Evolutionary conservation across 2,797 vertebrate genomes (phyloP).

Genomic region (Sebastes glaucus): DNA sequence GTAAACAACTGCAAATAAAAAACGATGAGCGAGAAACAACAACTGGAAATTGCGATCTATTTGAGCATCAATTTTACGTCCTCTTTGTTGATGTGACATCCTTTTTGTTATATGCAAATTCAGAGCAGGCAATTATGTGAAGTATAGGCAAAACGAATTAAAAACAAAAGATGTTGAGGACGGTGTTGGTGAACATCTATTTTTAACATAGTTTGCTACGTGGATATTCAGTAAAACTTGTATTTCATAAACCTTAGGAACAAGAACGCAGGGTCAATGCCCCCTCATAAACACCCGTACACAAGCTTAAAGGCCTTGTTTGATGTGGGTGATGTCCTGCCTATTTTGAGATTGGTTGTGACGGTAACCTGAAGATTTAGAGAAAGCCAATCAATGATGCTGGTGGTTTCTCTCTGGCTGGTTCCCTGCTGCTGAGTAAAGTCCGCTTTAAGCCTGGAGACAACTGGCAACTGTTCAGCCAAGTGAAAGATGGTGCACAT

Average conservation of each 20-base stretch:
- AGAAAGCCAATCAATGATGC: not conserved
- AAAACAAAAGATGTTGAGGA: not conserved
- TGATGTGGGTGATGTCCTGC: not conserved
- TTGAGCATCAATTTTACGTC: not conserved
- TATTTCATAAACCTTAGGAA: not conserved
- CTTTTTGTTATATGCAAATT: slow-evolving; percentile 8
- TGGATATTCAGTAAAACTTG: not conserved
- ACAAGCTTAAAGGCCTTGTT: not conserved
- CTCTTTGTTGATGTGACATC: not conserved
- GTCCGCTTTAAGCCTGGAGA: slow-evolving; percentile 36
- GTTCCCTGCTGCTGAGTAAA: slow-evolving; percentile 33
- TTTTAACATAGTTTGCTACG: not conserved
- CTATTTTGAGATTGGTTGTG: slow-evolving; percentile 4
- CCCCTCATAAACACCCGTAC: not conserved
- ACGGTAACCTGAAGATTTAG: slow-evolving; percentile 12
- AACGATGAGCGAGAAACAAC: not conserved
- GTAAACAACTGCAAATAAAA: slow-evolving; percentile 12
- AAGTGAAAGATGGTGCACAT: slow-evolving; percentile 26
- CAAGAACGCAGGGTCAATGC: not conserved
- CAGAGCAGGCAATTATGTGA: not conserved
- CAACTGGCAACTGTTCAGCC: slow-evolving; percentile 37
- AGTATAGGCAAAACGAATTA: not conserved
- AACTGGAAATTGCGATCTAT: slow-evolving; percentile 30
- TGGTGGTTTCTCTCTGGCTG: slow-evolving; percentile 27
- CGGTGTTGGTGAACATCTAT: not conserved